Base-by-base conservation (phyloP, 2,797 vertebrate species). In the Pyrocephalus nanus region DNA sequence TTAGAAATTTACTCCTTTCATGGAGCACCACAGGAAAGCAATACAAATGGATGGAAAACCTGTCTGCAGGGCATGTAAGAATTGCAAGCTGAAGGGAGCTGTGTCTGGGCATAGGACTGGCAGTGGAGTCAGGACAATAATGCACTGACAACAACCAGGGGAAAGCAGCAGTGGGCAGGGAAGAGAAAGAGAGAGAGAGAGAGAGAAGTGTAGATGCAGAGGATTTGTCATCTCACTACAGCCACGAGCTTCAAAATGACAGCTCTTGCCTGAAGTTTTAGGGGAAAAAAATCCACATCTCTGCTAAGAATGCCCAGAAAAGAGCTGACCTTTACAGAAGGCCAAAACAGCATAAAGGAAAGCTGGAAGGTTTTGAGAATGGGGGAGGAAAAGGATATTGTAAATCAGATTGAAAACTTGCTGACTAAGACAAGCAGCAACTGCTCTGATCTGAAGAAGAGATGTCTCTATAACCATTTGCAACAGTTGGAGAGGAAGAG, bases 361-460 rank as follows among this genome's bases (percentile, higher is more conserved):
- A 86, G n/a, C 3, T 26, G 17, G 6, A 79, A 29, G 11, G 30
- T 57, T 71, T 77, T 51, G 61, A 69, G 53, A 84, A 78, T 1
- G 0, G 15, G 32, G 6, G 4, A 22, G 13, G 20, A 21, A 36
- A 57, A 12, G 2, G 48, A 40, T 55, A 38, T 4, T 36, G 6
- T 43, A 90, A 84, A 86, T 70, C n/a, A 73, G 43, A 90, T 1
- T 40, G n/a, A 26, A 72, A 72, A 73, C 19, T 34, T 48, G 26
- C 11, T 73, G 26, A 8, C 53, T 66, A 64, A 76, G 36, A 71
- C 25, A 79, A 78, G n/a, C 25, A 75, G 23, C 0, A 2, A 27
- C 9, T 42, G 30, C 36, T 72, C 38, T 51, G 62, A 70, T 32
- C 10, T 20, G 7, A 79, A 74, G 43, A 76, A 71, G 12, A 26